Evolutionary conservation across 2,113 vertebrate genomes (phyloP).

Genomic region (Vombatus ursinus): DNA sequence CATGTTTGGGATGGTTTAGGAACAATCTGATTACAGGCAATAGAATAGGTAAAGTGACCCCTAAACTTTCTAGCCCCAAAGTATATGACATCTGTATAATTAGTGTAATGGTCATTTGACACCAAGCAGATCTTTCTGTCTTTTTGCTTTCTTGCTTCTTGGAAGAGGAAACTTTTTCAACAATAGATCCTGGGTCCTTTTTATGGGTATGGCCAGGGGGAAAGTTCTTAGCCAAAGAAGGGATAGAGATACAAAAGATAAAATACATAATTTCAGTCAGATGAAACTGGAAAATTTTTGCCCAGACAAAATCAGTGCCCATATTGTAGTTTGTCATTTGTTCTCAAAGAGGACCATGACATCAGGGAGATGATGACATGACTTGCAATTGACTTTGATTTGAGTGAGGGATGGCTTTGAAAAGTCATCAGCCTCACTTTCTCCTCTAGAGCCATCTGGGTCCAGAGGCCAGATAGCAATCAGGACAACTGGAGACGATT

Average conservation of each 20-base stretch:
- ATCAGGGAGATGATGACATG: too few relatives aligned
- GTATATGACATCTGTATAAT: too few relatives aligned
- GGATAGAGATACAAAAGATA: background rate
- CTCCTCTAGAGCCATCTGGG: too few relatives aligned
- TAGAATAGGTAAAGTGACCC: background rate
- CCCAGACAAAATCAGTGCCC: background rate
- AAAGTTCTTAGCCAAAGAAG: background rate
- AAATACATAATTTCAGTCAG: background rate
- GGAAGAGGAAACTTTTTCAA: background rate
- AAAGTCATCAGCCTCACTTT: too few relatives aligned
- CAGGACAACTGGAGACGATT: background rate
- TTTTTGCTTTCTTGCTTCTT: slow-evolving; percentile 6
- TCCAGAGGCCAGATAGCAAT: too few relatives aligned
- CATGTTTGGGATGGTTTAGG: slow-evolving; percentile 3
- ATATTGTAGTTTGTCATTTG: too few relatives aligned
- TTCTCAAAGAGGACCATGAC: too few relatives aligned
- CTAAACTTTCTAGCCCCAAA: too few relatives aligned
- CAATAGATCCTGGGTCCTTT: background rate
- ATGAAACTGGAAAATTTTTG: background rate
- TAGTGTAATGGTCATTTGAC: too few relatives aligned
- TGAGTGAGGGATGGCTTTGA: too few relatives aligned
- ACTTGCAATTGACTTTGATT: too few relatives aligned
- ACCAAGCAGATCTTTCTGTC: background rate
- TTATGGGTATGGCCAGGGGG: background rate
- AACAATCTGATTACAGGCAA: background rate